Conservation (phyloP, 2,113 vertebrate species). For the Puma concolor region DNA sequence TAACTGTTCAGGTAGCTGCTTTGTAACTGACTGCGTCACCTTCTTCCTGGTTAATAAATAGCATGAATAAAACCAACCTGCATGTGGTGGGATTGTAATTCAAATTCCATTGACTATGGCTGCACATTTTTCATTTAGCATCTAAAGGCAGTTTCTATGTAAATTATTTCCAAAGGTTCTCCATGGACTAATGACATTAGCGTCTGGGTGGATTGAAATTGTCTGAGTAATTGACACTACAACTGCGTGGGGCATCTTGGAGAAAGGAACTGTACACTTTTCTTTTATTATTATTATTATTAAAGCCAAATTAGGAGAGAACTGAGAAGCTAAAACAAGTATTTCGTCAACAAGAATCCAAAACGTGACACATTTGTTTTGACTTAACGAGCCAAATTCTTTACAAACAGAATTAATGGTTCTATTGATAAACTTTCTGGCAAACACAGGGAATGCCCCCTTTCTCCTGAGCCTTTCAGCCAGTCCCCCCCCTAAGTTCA, state of each 20-base stretch:
- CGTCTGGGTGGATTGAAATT: conserved; percentile 88
- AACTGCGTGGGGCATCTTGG: conserved; percentile 27
- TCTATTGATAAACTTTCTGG: background rate
- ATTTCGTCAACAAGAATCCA: conserved; percentile 24
- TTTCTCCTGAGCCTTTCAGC: background rate
- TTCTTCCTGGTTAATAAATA: conserved; percentile 89
- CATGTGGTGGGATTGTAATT: conserved; percentile 80
- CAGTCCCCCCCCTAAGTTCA: background rate
- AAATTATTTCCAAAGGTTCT: conserved; percentile 85
- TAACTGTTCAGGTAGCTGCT: conserved; percentile 87
- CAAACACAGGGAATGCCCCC: fast-evolving
- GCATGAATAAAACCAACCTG: conserved; percentile 80
- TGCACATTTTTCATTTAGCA: conserved; percentile 78
- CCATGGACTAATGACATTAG: conserved; percentile 89
- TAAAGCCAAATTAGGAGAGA: background rate
- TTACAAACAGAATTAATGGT: background rate
- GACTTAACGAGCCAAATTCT: conserved; percentile 53
- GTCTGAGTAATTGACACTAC: conserved; percentile 87
- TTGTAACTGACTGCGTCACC: conserved; percentile 88
- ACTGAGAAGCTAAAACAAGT: conserved; percentile 12
- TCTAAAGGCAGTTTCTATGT: conserved; percentile 82
- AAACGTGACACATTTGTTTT: conserved; percentile 58
- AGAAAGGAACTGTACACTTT: background rate
- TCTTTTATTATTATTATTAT: background rate
- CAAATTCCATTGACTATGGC: conserved; percentile 73